Percentiles rank a stretch among this genome's conserved stretches.
Conservation (phyloP, 2,797 vertebrate genomes). For the Enteromius radiatus region DNA sequence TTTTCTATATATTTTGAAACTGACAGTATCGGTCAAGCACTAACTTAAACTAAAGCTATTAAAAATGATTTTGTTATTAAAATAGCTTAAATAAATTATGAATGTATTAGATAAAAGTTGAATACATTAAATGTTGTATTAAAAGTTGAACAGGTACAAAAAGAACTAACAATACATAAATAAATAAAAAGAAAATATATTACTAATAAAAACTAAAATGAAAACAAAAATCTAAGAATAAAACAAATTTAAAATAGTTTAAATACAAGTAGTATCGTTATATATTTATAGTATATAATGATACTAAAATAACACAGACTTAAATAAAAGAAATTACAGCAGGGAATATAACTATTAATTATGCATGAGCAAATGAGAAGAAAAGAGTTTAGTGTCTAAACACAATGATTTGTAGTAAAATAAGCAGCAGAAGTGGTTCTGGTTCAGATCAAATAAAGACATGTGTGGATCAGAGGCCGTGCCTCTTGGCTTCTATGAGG, state of each 20-base stretch:
- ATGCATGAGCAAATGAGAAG: neutral
- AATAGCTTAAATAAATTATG: neutral
- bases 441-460: conserved; percentile 13
- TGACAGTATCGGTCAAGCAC: no score
- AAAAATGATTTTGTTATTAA: neutral
- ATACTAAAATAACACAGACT: neutral
- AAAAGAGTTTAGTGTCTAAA: conserved; percentile 11
- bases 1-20: no score
- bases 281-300: neutral
- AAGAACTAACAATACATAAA: neutral
- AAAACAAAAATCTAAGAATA: neutral
- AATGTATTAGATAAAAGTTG: neutral
- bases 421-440: neutral
- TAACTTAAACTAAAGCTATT: no score
- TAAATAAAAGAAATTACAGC: neutral
- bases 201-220: neutral
- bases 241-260: neutral
- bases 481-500: conserved; percentile 23
- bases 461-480: conserved; percentile 40
- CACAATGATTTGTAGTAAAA: conserved; percentile 26
- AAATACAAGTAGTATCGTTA: neutral
- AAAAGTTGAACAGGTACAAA: neutral
- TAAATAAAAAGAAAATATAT: neutral
- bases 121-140: neutral
- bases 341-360: neutral